A percentile compares a stretch with the other conserved stretches of the same genome.
phyloP scores from a whole-genome alignment of 2,888 invertebrate species.

The Eristalis pertinax region DNA sequence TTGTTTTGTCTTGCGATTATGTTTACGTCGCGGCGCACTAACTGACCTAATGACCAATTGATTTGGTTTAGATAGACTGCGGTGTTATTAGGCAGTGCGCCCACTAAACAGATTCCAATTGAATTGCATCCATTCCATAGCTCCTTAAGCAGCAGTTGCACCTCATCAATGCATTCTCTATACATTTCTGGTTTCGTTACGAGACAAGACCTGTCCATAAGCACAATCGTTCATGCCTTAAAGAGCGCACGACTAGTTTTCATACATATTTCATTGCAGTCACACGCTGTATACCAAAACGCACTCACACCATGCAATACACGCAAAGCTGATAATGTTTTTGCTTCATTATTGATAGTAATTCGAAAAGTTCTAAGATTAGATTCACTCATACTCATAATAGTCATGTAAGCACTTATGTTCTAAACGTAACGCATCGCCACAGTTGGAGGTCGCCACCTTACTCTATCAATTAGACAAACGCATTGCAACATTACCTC shows the following conservation, averaged over 20 bases:
- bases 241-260: background rate
- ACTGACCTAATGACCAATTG: background rate
- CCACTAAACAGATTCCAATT: background rate
- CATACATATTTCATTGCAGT: background rate
- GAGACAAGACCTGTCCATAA: background rate
- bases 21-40: background rate
- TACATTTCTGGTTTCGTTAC: background rate
- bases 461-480: background rate
- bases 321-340: background rate
- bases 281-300: background rate
- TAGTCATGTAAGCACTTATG: background rate
- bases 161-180: too few species aligned
- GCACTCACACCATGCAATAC: background rate
- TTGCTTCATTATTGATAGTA: background rate
- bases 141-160: too few species aligned
- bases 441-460: constrained; percentile 30
- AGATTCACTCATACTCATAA: background rate
- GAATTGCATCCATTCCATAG: too few species aligned
- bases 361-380: background rate
- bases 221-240: background rate
- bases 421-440: background rate
- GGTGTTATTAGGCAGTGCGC: background rate
- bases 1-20: background rate
- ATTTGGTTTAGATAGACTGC: background rate
- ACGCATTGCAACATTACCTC: constrained; percentile 5